Percentiles rank a stretch among this genome's conserved stretches.
These are phyloP conservation scores for Falcunculus frontatus DNA, from an alignment of 2,113 vertebrate genomes.

Conservation along the genomic window DNA sequence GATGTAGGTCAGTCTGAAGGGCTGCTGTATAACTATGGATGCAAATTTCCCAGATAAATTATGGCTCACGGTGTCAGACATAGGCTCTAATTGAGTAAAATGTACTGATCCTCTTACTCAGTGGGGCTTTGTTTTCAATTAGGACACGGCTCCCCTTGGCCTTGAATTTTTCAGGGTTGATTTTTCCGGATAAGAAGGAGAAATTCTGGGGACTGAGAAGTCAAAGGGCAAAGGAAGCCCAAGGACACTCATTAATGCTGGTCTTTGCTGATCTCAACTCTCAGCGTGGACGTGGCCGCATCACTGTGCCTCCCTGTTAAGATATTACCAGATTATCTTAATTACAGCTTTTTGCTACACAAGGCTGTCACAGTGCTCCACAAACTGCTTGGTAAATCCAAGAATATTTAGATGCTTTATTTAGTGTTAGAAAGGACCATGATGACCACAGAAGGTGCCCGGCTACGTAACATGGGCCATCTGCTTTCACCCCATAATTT, in stretches of 20 bases:
- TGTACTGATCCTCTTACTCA: not conserved
- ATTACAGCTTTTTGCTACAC: not conserved
- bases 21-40: not conserved
- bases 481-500: not conserved
- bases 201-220: not conserved
- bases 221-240: not conserved
- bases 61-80: not conserved
- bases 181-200: not conserved
- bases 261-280: not conserved
- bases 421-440: not conserved
- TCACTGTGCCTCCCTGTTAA: not conserved
- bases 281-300: rapidly evolving
- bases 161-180: constrained; percentile 4
- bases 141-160: not conserved
- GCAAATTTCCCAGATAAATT: not conserved
- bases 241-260: not conserved
- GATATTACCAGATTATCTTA: not conserved
- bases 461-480: rapidly evolving
- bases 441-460: not conserved
- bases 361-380: rapidly evolving
- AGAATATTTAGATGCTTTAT: not conserved
- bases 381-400: not conserved
- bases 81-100: not conserved
- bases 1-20: not conserved
- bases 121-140: constrained; percentile 19